Base-by-base conservation (phyloP, 2,113 vertebrate species). In the Dicrurus megarhynchus region DNA sequence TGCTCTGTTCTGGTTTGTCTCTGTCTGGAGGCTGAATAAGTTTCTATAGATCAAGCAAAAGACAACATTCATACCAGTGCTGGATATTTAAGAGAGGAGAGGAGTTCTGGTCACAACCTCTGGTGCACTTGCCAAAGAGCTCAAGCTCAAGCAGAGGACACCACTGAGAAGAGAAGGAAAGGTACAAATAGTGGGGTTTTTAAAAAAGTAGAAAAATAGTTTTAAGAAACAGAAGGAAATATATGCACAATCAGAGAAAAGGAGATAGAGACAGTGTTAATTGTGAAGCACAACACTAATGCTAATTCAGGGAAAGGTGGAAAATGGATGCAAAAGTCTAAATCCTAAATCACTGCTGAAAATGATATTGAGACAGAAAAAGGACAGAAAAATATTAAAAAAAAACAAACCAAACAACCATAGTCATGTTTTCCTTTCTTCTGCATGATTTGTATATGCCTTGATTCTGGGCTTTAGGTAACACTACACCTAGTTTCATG, bases 171-270 rank as follows among this genome's bases (percentile, higher is more conserved):
- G 6, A 33, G 7, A 90, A 78, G 30, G n/a, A 61, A 85, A 49
- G 3, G 10, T 19, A 7, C 4, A 73, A 57, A 4, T 2, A 11
- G 6, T 10, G 30, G 9, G 2, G 1, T 3, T n/a, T 44, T 19
- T 21, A 4, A 9, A 3, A 42, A 18, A 67, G n/a, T 28, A 39
- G 14, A 53, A 69, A 80, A 59, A 24, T 35, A 1, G 3, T 44
- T 73, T 68, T 28, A 77, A 60, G 30, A 53, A 77, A 44, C 10
- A 44, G 28, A 63, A 50, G 10, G 10, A 56, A 52, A 67, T 35
- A n/a, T 3, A 21, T 21, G 4, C 4, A 49, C 9, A 75, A 4
- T 44, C 27, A 70, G 39, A 55, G 32, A 71, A 68, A 76, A 23
- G 3, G 5, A 3, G 3, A n/a, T 13, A 71, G 22, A 71, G 37